Base-by-base conservation (phyloP, 1,140 invertebrate species). In the Chironomus striatipennis region DNA sequence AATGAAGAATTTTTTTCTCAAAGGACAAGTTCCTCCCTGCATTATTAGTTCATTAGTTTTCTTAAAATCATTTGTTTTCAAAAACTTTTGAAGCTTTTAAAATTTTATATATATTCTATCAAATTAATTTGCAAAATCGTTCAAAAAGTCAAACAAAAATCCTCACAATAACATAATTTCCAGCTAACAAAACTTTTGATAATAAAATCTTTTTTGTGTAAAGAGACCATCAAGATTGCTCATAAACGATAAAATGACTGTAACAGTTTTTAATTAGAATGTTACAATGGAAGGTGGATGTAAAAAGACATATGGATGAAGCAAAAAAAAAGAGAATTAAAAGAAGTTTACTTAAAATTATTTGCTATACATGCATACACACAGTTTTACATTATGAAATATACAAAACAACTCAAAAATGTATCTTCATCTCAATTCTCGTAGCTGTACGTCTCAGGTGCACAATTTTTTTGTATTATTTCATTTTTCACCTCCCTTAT, bases 171-270 rank as follows among this genome's bases (percentile, higher is more conserved):
- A n/a, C n/a, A n/a, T n/a, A n/a, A 34, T 5, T 34, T 34, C 24
- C 1, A 34, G 24, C 24, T 34, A 34, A 34, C 24, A 57, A n/a
- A 57, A 57, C 9, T 47, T 47, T 47, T 8, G 15, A 47, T 47
- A 47, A 47, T 10, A 47, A 47, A 47, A 34, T 34, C 24, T 34
- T 34, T 34, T 34, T 34, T 34, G 24, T 34, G 24, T 34, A 47
- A 47, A 15, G 5, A 57, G 47, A 57, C 47, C 47, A 57, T 57
- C 10, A 57, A 57, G 47, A 57, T 57, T 57, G 47, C 47, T n/a
- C 47, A 57, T n/a, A n/a, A n/a, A 57, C 47, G 47, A 57, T 57
- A 57, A 57, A 57, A n/a, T 57, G 12, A n/a, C 47, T 57, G 47
- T n/a, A 34, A 34, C n/a, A n/a, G 47, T 12, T 57, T 57, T 57